Base-by-base conservation (phyloP, 2,888 invertebrate species). In the Tethea ocularis region DNA sequence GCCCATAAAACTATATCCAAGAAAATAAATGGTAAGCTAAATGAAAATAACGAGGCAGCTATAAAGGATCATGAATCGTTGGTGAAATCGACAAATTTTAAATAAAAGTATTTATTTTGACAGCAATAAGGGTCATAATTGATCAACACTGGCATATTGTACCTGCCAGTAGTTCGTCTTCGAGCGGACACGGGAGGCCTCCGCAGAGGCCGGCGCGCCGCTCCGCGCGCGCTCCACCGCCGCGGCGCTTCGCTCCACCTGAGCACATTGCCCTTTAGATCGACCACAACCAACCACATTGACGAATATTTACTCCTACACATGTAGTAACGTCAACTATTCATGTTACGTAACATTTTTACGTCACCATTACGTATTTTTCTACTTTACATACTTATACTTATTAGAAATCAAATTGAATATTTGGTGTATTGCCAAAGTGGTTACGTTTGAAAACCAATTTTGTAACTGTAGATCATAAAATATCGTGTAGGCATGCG, bases 151-250 rank as follows among this genome's bases (percentile, higher is more conserved):
- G 52, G 17, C 54, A 52, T 52, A 33, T 24, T 72, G 69, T 94
- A 95, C 95, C 95, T 95, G 88, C 95, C 95, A 67, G 95, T 95
- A 56, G 95, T 95, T 74, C 95, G 88, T 80, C 95, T 89, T 57
- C 95, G 83, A 57, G 91, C 94, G 63, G 94, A 93, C 59, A 94
- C 88, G 23, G 95, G 95, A 63, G 91, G 82, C 68, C 94, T 90
- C 61, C 95, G 84, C 22, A 94, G 84, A 29, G 94, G 93, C 62
- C 94, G 80, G 8, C 92, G 80, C 1, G 86, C 63, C 2, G 91
- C 89, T 1, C 93, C 93, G 7, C 93, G 80, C 13, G 93, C 93
- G 64, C 93, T 93, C 90, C 93, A 92, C 15, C 93, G 79, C 11
- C 93, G 84, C 46, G 92, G 92, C 56, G 91, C 90, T 67, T 92